Conservation (phyloP, 2,888 invertebrate genomes). For the Cerceris ruficornis region DNA sequence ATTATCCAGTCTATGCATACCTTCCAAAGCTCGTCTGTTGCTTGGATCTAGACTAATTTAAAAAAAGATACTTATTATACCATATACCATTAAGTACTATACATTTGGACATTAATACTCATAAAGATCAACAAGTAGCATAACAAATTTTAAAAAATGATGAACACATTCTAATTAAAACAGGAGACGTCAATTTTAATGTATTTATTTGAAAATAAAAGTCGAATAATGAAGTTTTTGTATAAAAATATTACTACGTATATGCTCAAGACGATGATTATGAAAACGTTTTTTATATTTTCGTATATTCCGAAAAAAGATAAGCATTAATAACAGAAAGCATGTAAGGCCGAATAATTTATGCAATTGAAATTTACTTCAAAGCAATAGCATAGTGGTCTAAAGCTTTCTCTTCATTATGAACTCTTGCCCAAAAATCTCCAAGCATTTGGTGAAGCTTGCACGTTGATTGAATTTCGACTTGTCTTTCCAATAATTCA, state of each 20-base stretch:
- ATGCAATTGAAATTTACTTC: constrained; percentile 81
- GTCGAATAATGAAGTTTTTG: too few relatives aligned
- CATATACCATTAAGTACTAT: too few relatives aligned
- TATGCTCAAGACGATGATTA: too few relatives aligned
- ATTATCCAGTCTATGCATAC: constrained; percentile 85
- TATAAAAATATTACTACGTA: too few relatives aligned
- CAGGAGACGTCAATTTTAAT: neutral
- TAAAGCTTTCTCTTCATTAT: constrained; percentile 87
- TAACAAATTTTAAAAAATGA: too few relatives aligned
- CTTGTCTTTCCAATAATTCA: constrained; percentile 86
- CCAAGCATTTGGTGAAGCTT: constrained; percentile 87
- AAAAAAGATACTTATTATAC: constrained; percentile 4
- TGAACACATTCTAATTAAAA: too few relatives aligned
- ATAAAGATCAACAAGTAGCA: too few relatives aligned
- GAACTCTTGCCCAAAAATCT: constrained; percentile 85
- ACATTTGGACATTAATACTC: too few relatives aligned
- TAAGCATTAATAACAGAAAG: constrained; percentile 2
- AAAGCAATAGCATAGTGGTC: constrained; percentile 87
- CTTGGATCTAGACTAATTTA: constrained; percentile 84
- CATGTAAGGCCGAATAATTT: neutral
- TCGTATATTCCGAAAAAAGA: neutral
- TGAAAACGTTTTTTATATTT: too few relatives aligned
- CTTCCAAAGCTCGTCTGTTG: constrained; percentile 86
- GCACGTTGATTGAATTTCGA: constrained; percentile 85
- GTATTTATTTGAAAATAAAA: neutral